Evolutionary conservation across 2,797 vertebrate genomes (phyloP), one percentile per base, ranked within the genome.

Genomic region (Gouania willdenowi): DNA sequence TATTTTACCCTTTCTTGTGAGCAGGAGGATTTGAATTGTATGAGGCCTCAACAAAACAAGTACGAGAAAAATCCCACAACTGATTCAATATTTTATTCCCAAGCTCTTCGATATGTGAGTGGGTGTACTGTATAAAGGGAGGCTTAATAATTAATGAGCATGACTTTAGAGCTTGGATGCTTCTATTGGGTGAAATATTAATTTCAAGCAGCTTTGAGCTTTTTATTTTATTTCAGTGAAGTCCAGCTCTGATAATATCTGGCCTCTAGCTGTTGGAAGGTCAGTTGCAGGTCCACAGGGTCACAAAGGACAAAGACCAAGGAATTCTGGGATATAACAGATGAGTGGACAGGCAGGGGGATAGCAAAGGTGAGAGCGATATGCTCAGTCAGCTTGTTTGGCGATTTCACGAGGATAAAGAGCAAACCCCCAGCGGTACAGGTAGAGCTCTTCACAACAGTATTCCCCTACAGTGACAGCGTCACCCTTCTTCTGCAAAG

Each of bases 341-440:
- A 46, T 54, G 65, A 68, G 44, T 34, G 27, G 32, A 26, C 17
- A 25, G 71, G 33, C 53, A 69, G 50, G 66, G 74, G 52, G 21
- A 54, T 37, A 51, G 58, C 29, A 59, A 29, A 60, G 53, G 45
- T 48, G 51, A 53, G 47, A 42, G 9, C 28, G 55, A 49, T 49
- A 31, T 48, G 38, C 34, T 66, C 47, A 23, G 30, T 49, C 48
- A 73, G 55, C 56, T 39, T 57, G 40, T 68, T 70, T 68, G 43
- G 40, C 41, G 47, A 68, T 56, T 71, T 74, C 55, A 66, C 57
- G 58, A 63, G 46, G 65, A 79, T 76, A 50, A 71, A 69, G 20
- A 51, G 21, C n/a, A 9, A 45, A 61, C 47, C 23, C 51, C 56
- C 27, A 26, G 27, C 55, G 60, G 54, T 58, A 67, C 67, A 75